Conservation (phyloP, 2,113 vertebrate genomes). For the Cyprinus carpio region DNA sequence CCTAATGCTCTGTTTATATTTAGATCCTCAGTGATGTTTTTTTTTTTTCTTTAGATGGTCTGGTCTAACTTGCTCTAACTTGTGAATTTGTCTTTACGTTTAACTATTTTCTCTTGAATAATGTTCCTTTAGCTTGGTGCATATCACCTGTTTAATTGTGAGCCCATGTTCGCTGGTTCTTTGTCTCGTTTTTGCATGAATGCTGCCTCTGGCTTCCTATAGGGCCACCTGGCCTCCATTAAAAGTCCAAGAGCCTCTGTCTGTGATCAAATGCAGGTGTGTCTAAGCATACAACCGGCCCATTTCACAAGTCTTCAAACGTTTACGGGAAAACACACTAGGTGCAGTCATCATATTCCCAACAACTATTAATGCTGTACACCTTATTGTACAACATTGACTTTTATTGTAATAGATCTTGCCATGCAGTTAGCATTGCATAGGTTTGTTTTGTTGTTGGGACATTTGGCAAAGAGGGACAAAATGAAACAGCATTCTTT, state of each 20-base stretch:
- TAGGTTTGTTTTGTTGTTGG: conserved; percentile 7
- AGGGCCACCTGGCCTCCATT: conserved; percentile 69
- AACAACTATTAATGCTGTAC: background rate
- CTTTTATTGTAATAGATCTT: no score
- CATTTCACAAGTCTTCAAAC: conserved; percentile 7
- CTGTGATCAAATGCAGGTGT: conserved; percentile 70
- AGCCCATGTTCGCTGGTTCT: conserved; percentile 61
- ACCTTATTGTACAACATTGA: background rate
- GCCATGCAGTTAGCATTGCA: background rate
- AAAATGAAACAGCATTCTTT: conserved; percentile 1
- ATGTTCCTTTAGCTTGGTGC: background rate
- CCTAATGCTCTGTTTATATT: conserved; percentile 15
- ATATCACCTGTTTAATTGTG: background rate
- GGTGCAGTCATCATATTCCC: background rate
- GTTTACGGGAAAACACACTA: background rate
- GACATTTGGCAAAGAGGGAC: background rate
- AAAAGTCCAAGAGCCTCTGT: conserved; percentile 61
- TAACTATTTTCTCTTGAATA: conserved; percentile 53
- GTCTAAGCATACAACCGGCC: conserved; percentile 39
- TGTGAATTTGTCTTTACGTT: conserved; percentile 43
- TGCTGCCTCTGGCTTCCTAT: conserved; percentile 61
- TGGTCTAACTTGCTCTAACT: conserved; percentile 20
- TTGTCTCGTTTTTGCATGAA: conserved; percentile 58
- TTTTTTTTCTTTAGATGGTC: conserved; percentile 7
- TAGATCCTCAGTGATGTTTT: conserved; percentile 31